Evolutionary conservation across 2,888 invertebrate species (phyloP).

Genomic region (Cataglyphis albicans): DNA sequence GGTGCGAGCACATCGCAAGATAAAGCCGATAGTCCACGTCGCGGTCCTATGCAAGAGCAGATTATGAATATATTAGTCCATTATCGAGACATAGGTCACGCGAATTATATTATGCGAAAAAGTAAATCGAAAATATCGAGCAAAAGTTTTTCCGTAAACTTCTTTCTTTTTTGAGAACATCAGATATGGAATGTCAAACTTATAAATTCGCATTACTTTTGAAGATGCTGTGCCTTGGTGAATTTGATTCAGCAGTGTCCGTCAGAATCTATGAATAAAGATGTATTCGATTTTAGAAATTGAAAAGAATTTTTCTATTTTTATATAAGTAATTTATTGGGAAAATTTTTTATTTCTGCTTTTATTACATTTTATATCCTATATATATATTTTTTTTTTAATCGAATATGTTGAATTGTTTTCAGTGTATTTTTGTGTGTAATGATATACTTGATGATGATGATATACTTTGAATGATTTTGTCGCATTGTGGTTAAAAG

Average conservation of each 20-base stretch:
- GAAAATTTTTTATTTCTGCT: neutral
- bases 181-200: neutral
- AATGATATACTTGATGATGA: too few species aligned
- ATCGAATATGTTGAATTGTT: neutral
- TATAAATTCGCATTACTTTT: neutral
- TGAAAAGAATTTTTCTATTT: neutral
- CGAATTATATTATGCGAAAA: neutral
- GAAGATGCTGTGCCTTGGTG: neutral
- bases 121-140: neutral
- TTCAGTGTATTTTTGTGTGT: neutral
- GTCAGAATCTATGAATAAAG: neutral
- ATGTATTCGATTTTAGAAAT: neutral
- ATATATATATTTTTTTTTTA: neutral
- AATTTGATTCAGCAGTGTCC: neutral
- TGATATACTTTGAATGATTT: neutral
- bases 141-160: neutral
- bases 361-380: neutral
- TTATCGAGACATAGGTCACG: neutral
- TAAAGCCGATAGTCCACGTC: conserved; percentile 38
- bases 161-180: neutral
- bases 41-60: neutral
- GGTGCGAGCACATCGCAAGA: conserved; percentile 28
- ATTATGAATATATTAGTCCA: neutral
- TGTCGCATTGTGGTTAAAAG: neutral
- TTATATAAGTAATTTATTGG: neutral